Evolutionary conservation across 2,797 vertebrate genomes (phyloP).

Genomic region (Mallotus villosus): DNA sequence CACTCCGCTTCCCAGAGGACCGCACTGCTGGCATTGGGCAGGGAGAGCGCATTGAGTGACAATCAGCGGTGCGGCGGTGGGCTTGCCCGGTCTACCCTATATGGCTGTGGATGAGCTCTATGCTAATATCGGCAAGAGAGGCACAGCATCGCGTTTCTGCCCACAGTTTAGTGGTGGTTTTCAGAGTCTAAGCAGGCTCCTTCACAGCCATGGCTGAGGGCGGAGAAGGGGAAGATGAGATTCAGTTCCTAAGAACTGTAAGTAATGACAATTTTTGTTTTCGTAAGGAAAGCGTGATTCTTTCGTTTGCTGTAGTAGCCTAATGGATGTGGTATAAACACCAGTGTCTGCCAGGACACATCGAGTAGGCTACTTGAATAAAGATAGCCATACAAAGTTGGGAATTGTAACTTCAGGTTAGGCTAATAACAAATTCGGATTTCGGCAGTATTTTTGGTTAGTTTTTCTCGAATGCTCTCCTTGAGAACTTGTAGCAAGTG

Average conservation of each 20-base stretch:
- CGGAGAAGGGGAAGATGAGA: slow-evolving; percentile 96
- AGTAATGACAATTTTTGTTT: slow-evolving; percentile 71
- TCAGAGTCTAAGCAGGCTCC: slow-evolving; percentile 86
- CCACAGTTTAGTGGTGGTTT: slow-evolving; percentile 78
- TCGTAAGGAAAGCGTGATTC: slow-evolving; percentile 13
- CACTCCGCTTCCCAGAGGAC: not conserved
- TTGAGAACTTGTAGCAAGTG: slow-evolving; percentile 16
- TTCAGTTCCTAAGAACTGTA: slow-evolving; percentile 98
- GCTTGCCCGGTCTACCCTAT: slow-evolving; percentile 85
- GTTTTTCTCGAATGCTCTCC: not conserved
- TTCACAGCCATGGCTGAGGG: slow-evolving; percentile 95
- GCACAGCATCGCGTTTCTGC: slow-evolving; percentile 75
- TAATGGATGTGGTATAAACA: not conserved
- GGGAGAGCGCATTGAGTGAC: slow-evolving; percentile 62
- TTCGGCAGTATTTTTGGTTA: not conserved
- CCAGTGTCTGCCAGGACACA: not conserved
- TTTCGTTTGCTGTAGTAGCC: slow-evolving; percentile 7
- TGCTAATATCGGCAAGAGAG: slow-evolving; percentile 86
- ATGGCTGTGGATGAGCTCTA: slow-evolving; percentile 92
- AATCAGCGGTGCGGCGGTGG: slow-evolving; percentile 76
- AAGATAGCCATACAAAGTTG: not conserved
- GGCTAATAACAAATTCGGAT: not conserved
- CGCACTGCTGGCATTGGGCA: slow-evolving; percentile 37
- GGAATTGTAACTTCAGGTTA: slow-evolving; percentile 1
- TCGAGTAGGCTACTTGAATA: not conserved